Percentiles rank a stretch among this genome's conserved stretches.
Conservation (phyloP, 2,797 vertebrate species). For the Helarctos malayanus region DNA sequence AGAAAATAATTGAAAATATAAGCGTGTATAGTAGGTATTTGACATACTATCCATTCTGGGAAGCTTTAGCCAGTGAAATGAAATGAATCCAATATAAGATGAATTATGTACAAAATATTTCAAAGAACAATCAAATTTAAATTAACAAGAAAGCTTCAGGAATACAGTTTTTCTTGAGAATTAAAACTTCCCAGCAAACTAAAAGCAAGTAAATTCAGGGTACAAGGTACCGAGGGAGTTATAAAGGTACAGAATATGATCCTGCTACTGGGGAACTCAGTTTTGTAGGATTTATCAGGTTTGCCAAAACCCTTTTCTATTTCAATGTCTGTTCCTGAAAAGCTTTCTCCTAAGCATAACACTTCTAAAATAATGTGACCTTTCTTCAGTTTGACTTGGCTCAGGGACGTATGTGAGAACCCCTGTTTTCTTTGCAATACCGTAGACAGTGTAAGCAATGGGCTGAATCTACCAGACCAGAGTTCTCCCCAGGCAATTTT, state of each 20-base stretch:
- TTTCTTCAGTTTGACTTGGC: neutral
- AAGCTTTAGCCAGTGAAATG: neutral
- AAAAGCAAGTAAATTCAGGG: slow-evolving; percentile 54
- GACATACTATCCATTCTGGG: neutral
- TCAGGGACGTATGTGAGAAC: neutral
- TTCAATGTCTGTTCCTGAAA: slow-evolving; percentile 35
- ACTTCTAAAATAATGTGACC: slow-evolving; percentile 22
- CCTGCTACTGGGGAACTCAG: neutral
- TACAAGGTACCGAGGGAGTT: neutral
- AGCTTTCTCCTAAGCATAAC: neutral
- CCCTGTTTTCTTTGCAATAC: neutral
- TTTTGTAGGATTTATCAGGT: neutral
- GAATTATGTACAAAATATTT: slow-evolving; percentile 2
- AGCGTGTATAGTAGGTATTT: neutral
- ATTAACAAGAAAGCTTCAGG: slow-evolving; percentile 42
- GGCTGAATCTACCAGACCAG: neutral
- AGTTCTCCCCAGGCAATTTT: neutral
- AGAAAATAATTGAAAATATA: slow-evolving; percentile 58
- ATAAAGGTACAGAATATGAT: slow-evolving; percentile 5
- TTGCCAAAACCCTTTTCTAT: slow-evolving; percentile 8
- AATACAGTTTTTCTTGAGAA: neutral
- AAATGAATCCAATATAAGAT: slow-evolving; percentile 29
- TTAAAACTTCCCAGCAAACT: slow-evolving; percentile 43
- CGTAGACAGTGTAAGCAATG: neutral
- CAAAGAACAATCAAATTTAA: neutral